Base-by-base conservation (phyloP, 1,140 invertebrate species). In the Diabrotica undecimpunctata region DNA sequence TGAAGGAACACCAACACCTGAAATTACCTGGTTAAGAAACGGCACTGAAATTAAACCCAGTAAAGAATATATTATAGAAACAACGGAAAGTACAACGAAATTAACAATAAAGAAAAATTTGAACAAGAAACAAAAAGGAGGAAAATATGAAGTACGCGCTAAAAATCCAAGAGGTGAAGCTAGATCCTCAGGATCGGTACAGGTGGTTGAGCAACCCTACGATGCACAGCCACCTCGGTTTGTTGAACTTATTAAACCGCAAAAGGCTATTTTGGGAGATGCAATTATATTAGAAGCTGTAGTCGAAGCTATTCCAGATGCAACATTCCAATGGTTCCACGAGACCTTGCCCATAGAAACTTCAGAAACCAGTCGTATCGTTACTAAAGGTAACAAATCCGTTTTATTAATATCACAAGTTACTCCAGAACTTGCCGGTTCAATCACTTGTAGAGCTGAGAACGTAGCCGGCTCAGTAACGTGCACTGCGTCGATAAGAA, bases 11-110 rank as follows among this genome's bases (percentile, higher is more conserved):
- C 87, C 89, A 4, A 81, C 85, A 66, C 87, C 89, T 11, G 87
- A 89, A 77, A 84, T 97, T 6, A 88, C 86, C 74, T 98, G 96
- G 96, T 91, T 87, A 70, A 88, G 90, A 70, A 96, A 98, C 79
- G 92, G 90, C 46, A 86, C 91, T 69, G 87, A 90, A 76, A 85
- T 98, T 25, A 78, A 83, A 68, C 81, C 86, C 64, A 85, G 85
- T 65, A 85, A 91, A 64, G 87, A 90, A 68, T 85, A 83, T 66
- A 77, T 82, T 39, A 87, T 91, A 39, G 79, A 80, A 54, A 86
- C 83, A n/a, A 83, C 86, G 53, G 85, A 88, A 53, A 87, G 81
- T 66, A 88, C 79, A 73, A 90, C 87, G 11, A 87, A 80, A 62
- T 80, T 97, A 5, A 84, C 78, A 70, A 86, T 95, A 64, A 79